phyloP scores from a whole-genome alignment of 2,797 vertebrate genomes.

The Sitta carolinensis region DNA sequence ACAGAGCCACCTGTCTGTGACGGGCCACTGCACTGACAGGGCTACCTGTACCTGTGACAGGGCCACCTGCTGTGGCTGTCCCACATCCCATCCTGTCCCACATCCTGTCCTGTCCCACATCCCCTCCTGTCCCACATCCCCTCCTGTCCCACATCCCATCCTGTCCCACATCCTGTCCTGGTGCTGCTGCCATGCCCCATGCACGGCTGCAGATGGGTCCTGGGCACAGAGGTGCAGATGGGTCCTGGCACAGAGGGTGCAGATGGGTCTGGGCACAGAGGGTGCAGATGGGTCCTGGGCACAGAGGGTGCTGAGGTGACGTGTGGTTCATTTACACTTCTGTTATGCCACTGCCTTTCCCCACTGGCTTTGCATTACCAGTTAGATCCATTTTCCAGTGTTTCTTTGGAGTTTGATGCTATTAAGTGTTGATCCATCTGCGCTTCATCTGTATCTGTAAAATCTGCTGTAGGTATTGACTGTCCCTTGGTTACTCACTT shows the following conservation, averaged over 20 bases:
- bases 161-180: too few species aligned
- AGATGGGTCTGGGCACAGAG: accelerated
- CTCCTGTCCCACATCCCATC: too few species aligned
- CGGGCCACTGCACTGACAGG: not conserved
- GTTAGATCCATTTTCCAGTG: too few species aligned
- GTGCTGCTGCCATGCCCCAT: not conserved
- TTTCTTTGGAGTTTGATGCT: not conserved
- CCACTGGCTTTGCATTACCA: accelerated
- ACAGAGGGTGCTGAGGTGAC: accelerated
- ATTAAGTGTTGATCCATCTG: not conserved
- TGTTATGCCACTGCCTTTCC: accelerated
- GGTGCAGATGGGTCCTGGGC: not conserved
- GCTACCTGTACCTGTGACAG: not conserved
- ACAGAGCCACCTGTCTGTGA: too few species aligned
- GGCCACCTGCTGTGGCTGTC: not conserved
- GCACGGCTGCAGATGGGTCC: not conserved
- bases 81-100: too few species aligned
- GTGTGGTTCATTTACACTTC: accelerated
- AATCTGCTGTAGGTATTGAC: not conserved
- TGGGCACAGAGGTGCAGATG: not conserved
- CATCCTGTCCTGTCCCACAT: too few species aligned
- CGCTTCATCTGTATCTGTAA: not conserved
- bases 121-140: too few species aligned
- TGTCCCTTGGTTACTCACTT: not conserved
- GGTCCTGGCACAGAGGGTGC: not conserved